Evolutionary conservation across 2,888 invertebrate species (phyloP).

Genomic region (Cantharis rufa): DNA sequence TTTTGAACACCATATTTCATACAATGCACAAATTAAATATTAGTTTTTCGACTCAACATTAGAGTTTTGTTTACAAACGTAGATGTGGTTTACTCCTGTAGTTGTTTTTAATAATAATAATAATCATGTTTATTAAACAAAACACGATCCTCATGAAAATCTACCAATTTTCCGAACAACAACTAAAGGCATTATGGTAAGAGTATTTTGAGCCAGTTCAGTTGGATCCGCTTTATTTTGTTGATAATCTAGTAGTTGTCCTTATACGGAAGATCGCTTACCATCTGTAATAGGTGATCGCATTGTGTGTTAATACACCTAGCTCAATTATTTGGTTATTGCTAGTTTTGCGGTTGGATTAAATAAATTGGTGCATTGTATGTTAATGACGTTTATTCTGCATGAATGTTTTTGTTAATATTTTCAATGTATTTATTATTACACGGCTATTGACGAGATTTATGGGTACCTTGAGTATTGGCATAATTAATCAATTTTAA

Average conservation of each 20-base stretch:
- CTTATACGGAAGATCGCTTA: conserved; percentile 21
- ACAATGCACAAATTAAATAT: conserved; percentile 17
- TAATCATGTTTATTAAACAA: background rate
- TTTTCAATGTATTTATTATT: background rate
- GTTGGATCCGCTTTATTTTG: background rate
- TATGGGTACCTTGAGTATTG: background rate
- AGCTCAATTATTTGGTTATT: conserved; percentile 24
- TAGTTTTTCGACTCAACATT: conserved; percentile 3
- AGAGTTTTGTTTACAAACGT: background rate
- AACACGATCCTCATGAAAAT: background rate
- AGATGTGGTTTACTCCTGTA: background rate
- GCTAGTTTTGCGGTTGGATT: conserved; percentile 20
- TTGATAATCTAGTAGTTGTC: background rate
- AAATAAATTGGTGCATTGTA: conserved; percentile 25
- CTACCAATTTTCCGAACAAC: background rate
- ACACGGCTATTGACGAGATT: background rate
- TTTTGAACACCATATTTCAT: conserved; percentile 1
- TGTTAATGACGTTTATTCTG: conserved; percentile 27
- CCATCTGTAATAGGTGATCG: conserved; percentile 26
- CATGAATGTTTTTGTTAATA: conserved; percentile 23
- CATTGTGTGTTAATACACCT: conserved; percentile 32
- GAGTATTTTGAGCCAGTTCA: background rate
- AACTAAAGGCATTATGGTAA: background rate
- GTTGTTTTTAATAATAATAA: background rate
- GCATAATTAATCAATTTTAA: background rate